Base-by-base conservation (phyloP, 2,888 invertebrate species). In the Cephus rjabovi region DNA sequence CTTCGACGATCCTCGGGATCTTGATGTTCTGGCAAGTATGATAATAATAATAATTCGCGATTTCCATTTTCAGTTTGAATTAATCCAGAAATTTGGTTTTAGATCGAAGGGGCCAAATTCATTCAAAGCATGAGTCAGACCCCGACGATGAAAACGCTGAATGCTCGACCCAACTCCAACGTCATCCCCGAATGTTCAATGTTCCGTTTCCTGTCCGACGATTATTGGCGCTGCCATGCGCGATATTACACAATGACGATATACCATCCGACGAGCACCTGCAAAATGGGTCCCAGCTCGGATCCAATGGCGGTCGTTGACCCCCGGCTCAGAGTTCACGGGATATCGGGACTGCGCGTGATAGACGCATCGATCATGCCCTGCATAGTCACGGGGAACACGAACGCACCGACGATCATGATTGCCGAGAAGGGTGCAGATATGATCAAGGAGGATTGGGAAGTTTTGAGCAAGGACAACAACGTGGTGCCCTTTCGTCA, bases 291-390 rank as follows among this genome's bases (percentile, higher is more conserved):
- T 0, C 95, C 95, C 0, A 88, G 90, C 0, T 88, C 92, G 34
- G 94, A 94, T 84, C 92, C 92, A 1, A 89, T 91, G 74, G 94
- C 95, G 1, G 97, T 97, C 0, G 96, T 97, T 0, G 95, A 96
- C 90, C 92, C 95, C 0, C 93, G 95, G 77, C 89, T 97, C 23
- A 92, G 92, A 87, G 95, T 96, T 0, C 93, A 95, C 83, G 96
- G 96, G 1, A 92, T 97, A 0, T 90, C 92, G 23, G 93, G 94
- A 11, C 92, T 97, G 11, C 93, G 97, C 40, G 95, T 97, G 0
- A 94, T 97, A 3, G 97, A 97, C 89, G 96, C 95, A 0, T 97
- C 96, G 83, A 93, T 97, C 33, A 97, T 97, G 96, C 97, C 97
- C 0, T 94, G 92, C 1, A 96, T 97, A 77, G 93, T 95, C 0